phyloP scores from a whole-genome alignment of 1,140 invertebrate genomes.

The Agrilus planipennis region DNA sequence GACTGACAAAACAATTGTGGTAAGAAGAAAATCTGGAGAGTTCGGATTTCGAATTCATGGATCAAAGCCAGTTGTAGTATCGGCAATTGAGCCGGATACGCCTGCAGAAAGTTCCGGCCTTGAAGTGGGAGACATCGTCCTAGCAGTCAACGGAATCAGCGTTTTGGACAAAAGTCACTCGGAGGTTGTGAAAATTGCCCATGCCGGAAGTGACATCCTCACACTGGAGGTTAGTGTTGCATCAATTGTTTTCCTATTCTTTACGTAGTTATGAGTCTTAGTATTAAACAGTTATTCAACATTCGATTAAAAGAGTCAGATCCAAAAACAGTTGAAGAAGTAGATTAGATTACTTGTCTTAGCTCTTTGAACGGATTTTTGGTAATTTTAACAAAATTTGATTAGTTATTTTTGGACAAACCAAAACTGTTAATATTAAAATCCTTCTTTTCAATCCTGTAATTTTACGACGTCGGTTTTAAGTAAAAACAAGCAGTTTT shows the following conservation, averaged over 20 bases:
- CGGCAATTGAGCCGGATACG: conserved; percentile 83
- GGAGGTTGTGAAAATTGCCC: conserved; percentile 88
- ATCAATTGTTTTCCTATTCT: neutral
- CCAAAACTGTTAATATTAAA: too few relatives aligned
- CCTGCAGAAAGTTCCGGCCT: conserved; percentile 82
- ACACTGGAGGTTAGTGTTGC: conserved; percentile 66
- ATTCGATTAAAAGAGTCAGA: too few relatives aligned
- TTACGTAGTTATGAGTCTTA: conserved; percentile 3
- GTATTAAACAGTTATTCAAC: neutral
- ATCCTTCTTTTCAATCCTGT: too few relatives aligned
- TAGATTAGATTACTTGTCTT: too few relatives aligned
- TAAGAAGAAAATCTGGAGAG: conserved; percentile 71
- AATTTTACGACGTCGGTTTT: too few relatives aligned
- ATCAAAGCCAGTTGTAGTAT: conserved; percentile 88
- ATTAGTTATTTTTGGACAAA: too few relatives aligned
- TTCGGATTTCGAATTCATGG: conserved; percentile 95
- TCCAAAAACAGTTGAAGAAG: too few relatives aligned
- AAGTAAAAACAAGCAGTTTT: too few relatives aligned
- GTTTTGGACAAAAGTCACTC: conserved; percentile 87
- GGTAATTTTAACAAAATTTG: too few relatives aligned
- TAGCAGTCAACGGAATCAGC: conserved; percentile 80
- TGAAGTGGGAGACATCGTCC: conserved; percentile 88
- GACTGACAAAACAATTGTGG: conserved; percentile 74
- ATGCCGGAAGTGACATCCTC: conserved; percentile 72
- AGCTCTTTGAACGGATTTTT: too few relatives aligned